These are phyloP conservation scores for Charaxes varanes DNA, from an alignment of 1,140 invertebrate species.

Conservation along the genomic window DNA sequence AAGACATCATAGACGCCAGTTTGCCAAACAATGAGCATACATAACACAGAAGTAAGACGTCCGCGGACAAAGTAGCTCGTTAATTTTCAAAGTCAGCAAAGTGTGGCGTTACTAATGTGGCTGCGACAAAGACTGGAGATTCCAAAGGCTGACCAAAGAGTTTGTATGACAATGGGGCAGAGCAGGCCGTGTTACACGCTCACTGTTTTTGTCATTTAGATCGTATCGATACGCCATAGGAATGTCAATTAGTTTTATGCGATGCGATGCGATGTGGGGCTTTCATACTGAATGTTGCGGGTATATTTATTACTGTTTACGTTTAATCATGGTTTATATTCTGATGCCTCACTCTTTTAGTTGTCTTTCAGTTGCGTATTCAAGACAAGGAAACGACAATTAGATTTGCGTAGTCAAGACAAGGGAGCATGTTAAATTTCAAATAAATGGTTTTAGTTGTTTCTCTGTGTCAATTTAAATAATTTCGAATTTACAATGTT, in stretches of 20 bases:
- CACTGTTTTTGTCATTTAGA: constrained; percentile 44
- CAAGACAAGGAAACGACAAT: too few species aligned
- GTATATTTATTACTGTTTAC: too few species aligned
- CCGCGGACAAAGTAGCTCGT: constrained; percentile 40
- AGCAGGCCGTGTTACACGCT: constrained; percentile 47
- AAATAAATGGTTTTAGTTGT: too few species aligned
- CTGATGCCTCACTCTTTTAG: too few species aligned
- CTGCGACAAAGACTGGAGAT: constrained; percentile 36
- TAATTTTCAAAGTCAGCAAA: constrained; percentile 53
- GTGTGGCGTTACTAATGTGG: constrained; percentile 32
- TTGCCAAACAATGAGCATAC: constrained; percentile 24
- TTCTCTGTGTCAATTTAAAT: too few species aligned
- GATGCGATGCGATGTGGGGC: too few species aligned
- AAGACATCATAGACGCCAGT: constrained; percentile 28
- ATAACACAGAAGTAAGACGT: constrained; percentile 42
- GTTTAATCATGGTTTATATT: too few species aligned
- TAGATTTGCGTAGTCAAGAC: too few species aligned
- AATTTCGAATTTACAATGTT: too few species aligned
- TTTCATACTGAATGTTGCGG: constrained; percentile 4
- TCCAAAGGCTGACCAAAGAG: constrained; percentile 41
- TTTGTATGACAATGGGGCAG: constrained; percentile 38
- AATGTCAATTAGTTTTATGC: constrained; percentile 17
- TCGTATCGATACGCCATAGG: constrained; percentile 33
- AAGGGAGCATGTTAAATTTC: too few species aligned
- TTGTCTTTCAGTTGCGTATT: too few species aligned